phyloP scores from a whole-genome alignment of 2,113 vertebrate species.

The Peromyscus californicus region DNA sequence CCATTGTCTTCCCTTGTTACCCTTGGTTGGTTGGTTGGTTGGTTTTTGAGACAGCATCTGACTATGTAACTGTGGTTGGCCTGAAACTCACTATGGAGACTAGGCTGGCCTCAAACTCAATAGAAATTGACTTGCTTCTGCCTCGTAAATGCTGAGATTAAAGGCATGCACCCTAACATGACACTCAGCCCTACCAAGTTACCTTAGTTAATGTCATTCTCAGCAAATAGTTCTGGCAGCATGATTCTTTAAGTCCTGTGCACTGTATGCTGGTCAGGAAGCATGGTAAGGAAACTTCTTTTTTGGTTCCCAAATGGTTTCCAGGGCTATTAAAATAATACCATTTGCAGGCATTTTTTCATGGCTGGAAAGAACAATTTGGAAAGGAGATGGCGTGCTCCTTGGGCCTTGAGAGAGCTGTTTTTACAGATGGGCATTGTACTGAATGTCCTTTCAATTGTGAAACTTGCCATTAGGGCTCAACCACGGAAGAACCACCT shows the following conservation, averaged over 20 bases:
- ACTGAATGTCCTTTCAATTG: constrained; percentile 12
- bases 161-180: background rate
- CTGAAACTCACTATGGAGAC: background rate
- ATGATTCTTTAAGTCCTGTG: constrained; percentile 3
- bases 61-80: background rate
- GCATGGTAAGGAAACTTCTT: constrained; percentile 31
- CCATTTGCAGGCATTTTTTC: constrained; percentile 65
- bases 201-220: constrained; percentile 9
- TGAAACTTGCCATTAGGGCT: constrained; percentile 20
- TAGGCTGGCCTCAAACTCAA: background rate
- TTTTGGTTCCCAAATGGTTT: constrained; percentile 73
- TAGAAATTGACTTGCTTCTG: background rate
- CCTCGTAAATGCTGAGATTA: too few species aligned
- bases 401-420: background rate
- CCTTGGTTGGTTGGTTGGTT: background rate
- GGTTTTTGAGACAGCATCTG: background rate
- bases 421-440: constrained; percentile 60
- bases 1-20: background rate
- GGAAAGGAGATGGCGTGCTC: constrained; percentile 51
- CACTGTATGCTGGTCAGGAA: background rate
- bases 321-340: constrained; percentile 76
- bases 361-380: constrained; percentile 63
- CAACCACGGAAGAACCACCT: constrained; percentile 44
- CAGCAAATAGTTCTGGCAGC: constrained; percentile 30
- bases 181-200: background rate